Conservation (phyloP, 2,797 vertebrate species). For the Lagorchestes hirsutus region DNA sequence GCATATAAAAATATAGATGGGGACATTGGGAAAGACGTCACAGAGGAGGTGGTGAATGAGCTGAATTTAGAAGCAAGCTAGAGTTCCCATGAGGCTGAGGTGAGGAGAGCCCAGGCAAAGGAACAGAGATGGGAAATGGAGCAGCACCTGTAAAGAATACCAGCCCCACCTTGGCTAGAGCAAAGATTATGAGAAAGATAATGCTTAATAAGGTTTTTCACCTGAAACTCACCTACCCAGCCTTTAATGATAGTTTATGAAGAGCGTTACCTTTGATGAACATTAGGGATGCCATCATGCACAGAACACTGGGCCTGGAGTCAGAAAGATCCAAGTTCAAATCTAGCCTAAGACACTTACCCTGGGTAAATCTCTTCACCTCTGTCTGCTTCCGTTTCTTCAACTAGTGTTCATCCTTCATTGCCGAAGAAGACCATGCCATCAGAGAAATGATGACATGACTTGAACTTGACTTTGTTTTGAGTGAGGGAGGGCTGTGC, state of each 20-base stretch:
- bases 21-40: too few species aligned
- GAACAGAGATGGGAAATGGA: neutral
- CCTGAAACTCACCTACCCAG: neutral
- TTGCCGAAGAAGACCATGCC: too few species aligned
- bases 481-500: too few species aligned
- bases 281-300: neutral
- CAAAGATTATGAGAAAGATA: neutral
- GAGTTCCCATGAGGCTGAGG: too few species aligned
- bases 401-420: neutral
- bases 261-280: neutral
- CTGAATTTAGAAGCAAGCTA: too few species aligned
- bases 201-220: neutral
- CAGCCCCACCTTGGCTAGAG: neutral
- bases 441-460: too few species aligned
- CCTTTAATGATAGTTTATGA: neutral
- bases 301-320: neutral
- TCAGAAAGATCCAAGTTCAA: neutral
- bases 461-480: too few species aligned
- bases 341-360: neutral
- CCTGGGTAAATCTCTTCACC: neutral
- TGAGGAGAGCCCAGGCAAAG: too few species aligned
- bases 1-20: too few species aligned
- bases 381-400: neutral
- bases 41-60: too few species aligned
- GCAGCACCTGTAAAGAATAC: neutral